Evolutionary conservation across 2,797 vertebrate genomes (phyloP).

Genomic region (Coluber constrictor): DNA sequence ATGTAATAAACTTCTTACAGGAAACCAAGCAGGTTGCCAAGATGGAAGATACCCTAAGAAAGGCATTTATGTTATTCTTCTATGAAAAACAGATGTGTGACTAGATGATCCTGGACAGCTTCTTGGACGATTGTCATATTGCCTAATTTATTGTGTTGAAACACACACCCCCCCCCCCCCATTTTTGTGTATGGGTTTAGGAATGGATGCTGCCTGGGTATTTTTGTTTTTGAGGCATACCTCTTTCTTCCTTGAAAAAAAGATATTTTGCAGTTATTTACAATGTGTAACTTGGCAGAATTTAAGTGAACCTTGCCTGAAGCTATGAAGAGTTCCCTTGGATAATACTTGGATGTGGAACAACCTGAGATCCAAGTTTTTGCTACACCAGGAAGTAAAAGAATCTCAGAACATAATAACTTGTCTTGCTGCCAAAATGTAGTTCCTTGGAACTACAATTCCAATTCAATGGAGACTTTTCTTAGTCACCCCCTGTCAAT

Average conservation of each 20-base stretch:
- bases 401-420: background rate
- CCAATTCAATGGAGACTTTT: background rate
- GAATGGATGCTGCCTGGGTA: background rate
- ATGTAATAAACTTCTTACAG: background rate
- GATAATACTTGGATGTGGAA: background rate
- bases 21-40: background rate
- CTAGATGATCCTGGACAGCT: too few relatives aligned
- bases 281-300: background rate
- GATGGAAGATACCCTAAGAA: background rate
- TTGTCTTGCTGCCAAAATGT: background rate
- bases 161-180: fast-evolving
- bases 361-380: background rate
- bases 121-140: background rate
- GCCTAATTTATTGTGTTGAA: background rate
- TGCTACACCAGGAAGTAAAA: background rate
- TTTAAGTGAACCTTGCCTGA: background rate
- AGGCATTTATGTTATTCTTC: too few relatives aligned
- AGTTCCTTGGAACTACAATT: background rate
- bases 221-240: background rate
- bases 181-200: background rate
- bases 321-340: background rate
- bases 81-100: background rate
- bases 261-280: background rate
- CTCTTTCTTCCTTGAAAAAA: background rate
- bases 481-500: background rate